Conservation (phyloP, 2,888 invertebrate species). For the Troides oblongomaculatus region DNA sequence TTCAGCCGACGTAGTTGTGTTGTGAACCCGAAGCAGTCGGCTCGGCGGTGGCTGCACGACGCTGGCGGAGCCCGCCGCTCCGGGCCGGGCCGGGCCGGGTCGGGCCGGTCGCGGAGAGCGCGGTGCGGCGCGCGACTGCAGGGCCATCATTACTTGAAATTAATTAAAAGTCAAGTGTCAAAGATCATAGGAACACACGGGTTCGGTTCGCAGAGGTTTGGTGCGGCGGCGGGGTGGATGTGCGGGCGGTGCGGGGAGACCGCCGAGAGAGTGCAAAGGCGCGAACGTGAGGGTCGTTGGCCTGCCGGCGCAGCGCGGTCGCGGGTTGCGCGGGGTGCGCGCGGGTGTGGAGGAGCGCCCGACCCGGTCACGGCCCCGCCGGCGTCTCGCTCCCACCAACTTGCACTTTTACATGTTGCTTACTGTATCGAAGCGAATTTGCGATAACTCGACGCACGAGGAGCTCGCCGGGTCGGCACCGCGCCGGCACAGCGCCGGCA, state of each 20-base stretch:
- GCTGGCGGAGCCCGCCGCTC: too few species aligned
- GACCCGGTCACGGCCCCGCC: constrained; percentile 27
- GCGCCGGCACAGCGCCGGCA: too few species aligned
- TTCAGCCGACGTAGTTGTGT: too few species aligned
- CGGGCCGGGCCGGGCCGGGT: too few species aligned
- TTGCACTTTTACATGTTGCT: constrained; percentile 28
- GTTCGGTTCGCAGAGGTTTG: constrained; percentile 1
- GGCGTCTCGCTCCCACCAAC: constrained; percentile 20
- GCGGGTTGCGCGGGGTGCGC: neutral
- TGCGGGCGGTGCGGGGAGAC: too few species aligned
- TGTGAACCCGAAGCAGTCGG: too few species aligned
- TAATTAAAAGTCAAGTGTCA: neutral
- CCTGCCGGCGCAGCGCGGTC: constrained; percentile 8
- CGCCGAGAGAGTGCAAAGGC: constrained; percentile 2
- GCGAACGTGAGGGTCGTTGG: constrained; percentile 18
- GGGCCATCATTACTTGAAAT: too few species aligned
- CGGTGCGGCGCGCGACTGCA: too few species aligned
- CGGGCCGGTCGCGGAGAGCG: too few species aligned
- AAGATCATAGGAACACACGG: constrained; percentile 23
- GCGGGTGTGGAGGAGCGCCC: neutral
- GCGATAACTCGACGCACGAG: neutral
- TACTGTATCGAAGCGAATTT: constrained; percentile 1
- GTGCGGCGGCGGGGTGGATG: neutral
- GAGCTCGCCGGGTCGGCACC: too few species aligned
- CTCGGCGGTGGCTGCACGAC: too few species aligned